These are phyloP conservation scores for Arctopsyche grandis DNA, from an alignment of 1,140 invertebrate species.

Conservation along the genomic window DNA sequence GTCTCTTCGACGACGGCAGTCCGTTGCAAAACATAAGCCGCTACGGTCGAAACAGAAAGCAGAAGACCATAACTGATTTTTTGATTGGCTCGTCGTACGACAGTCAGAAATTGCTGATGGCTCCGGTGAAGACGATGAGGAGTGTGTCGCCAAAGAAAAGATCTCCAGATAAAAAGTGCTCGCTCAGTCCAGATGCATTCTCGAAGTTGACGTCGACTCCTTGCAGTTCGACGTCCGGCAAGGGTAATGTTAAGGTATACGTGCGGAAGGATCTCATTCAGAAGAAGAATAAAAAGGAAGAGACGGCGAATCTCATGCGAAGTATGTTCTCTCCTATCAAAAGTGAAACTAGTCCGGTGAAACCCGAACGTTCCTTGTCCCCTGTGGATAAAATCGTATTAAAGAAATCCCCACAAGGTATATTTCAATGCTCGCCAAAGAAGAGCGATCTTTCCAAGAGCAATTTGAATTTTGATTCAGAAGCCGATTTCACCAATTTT, in stretches of 20 bases:
- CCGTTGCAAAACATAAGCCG: slow-evolving; percentile 59
- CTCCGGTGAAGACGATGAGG: slow-evolving; percentile 47
- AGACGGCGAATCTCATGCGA: slow-evolving; percentile 59
- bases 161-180: slow-evolving; percentile 21
- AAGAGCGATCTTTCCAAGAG: slow-evolving; percentile 59
- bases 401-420: slow-evolving; percentile 28
- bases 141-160: slow-evolving; percentile 34
- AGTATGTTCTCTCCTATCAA: slow-evolving; percentile 59
- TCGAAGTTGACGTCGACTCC: background rate
- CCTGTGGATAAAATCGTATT: slow-evolving; percentile 26
- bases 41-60: slow-evolving; percentile 62
- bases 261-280: slow-evolving; percentile 63
- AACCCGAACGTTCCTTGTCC: slow-evolving; percentile 45
- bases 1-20: slow-evolving; percentile 17
- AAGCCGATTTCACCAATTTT: slow-evolving; percentile 55
- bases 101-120: background rate
- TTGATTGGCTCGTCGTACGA: background rate
- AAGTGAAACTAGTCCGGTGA: slow-evolving; percentile 56
- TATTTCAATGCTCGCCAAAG: slow-evolving; percentile 35
- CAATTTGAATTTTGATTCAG: slow-evolving; percentile 61
- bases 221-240: background rate
- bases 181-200: background rate
- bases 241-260: slow-evolving; percentile 61
- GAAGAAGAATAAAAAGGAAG: slow-evolving; percentile 57
- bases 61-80: slow-evolving; percentile 58